phyloP scores from a whole-genome alignment of 2,113 vertebrate genomes.

The Trachemys scripta region DNA sequence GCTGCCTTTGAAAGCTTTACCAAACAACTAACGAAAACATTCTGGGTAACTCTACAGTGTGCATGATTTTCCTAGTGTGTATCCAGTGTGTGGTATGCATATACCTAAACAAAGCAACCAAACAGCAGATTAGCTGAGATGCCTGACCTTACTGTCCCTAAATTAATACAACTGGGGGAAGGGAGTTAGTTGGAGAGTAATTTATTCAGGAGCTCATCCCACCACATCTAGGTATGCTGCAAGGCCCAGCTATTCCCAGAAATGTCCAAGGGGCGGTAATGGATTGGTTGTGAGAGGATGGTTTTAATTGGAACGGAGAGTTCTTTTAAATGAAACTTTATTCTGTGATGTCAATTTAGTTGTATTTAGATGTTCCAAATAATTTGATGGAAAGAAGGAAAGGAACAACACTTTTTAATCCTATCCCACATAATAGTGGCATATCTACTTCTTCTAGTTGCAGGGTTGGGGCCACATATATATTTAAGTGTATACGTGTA shows the following conservation, averaged over 20 bases:
- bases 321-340: neutral
- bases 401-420: neutral
- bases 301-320: neutral
- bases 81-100: accelerated
- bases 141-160: neutral
- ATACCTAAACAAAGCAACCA: neutral
- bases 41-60: conserved; percentile 76
- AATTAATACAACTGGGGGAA: neutral
- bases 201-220: neutral
- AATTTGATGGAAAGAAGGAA: neutral
- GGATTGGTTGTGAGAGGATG: neutral
- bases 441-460: too few relatives aligned
- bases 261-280: neutral
- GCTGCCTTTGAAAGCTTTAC: conserved; percentile 83
- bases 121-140: neutral
- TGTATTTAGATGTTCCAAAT: neutral
- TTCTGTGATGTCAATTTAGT: neutral
- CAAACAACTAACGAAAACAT: conserved; percentile 78
- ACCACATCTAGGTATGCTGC: neutral
- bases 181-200: neutral
- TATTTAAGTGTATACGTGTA: too few relatives aligned
- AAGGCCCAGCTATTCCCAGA: neutral
- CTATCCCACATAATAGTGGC: neutral
- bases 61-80: neutral
- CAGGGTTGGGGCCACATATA: neutral